Percentiles rank a stretch among this genome's conserved stretches.
phyloP scores from a whole-genome alignment of 2,888 invertebrate species.

The Synergus gifuensis region DNA sequence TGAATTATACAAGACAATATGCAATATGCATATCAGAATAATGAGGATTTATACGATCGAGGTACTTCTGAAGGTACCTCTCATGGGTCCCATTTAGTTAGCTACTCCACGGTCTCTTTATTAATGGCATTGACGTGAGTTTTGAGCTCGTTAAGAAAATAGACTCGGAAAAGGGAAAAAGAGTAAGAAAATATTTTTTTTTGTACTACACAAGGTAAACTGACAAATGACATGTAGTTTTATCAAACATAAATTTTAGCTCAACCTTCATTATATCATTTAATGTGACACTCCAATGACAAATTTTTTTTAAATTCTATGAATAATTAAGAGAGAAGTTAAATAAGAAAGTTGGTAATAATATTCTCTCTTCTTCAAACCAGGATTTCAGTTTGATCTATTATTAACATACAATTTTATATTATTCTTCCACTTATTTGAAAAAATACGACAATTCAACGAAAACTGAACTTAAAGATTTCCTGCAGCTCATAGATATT shows the following conservation, averaged over 20 bases:
- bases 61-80: slow-evolving; percentile 1
- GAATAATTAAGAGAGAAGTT: background rate
- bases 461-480: too few relatives aligned
- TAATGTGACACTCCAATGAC: background rate
- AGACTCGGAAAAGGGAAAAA: background rate
- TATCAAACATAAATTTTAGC: background rate
- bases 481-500: too few relatives aligned
- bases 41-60: background rate
- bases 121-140: slow-evolving; percentile 7
- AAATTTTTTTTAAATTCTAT: background rate
- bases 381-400: too few relatives aligned
- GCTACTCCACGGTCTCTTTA: background rate
- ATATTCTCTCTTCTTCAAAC: too few relatives aligned
- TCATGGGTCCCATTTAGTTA: slow-evolving; percentile 7
- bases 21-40: slow-evolving; percentile 7
- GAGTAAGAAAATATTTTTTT: background rate
- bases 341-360: background rate
- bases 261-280: background rate
- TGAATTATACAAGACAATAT: background rate
- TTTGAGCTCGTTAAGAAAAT: slow-evolving; percentile 2
- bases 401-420: too few relatives aligned
- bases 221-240: background rate
- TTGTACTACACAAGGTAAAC: background rate
- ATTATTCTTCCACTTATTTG: too few relatives aligned
- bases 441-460: too few relatives aligned